Conservation (phyloP, 2,797 vertebrate species). For the Danio aesculapii region DNA sequence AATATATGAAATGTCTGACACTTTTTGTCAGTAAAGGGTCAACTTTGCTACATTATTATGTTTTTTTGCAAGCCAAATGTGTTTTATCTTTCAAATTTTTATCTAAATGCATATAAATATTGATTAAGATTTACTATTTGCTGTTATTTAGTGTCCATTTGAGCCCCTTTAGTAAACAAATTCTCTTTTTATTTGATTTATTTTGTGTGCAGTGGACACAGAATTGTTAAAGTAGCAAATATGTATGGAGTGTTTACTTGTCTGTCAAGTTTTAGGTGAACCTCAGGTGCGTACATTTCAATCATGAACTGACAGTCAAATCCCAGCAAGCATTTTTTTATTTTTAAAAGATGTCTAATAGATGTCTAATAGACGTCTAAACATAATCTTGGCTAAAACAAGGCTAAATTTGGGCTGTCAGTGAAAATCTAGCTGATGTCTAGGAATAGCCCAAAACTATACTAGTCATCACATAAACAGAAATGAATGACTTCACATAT, state of each 20-base stretch:
- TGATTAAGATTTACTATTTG: neutral
- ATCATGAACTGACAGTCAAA: neutral
- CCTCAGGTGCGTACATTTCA: slow-evolving; percentile 18
- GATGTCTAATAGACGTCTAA: no score
- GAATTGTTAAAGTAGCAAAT: neutral
- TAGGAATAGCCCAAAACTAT: no score
- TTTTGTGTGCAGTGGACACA: neutral
- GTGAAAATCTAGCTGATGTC: no score
- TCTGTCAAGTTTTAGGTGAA: slow-evolving; percentile 10
- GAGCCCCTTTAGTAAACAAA: neutral
- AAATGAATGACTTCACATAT: no score
- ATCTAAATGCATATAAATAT: neutral
- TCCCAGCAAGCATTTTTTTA: no score
- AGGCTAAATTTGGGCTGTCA: no score
- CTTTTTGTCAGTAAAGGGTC: slow-evolving; percentile 1
- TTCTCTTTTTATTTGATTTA: neutral
- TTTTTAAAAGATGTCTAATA: no score
- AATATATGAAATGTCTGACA: neutral
- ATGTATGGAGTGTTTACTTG: neutral
- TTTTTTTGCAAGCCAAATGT: slow-evolving; percentile 31
- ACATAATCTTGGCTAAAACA: no score
- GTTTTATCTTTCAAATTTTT: slow-evolving; percentile 20
- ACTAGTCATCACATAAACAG: no score
- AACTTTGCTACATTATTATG: slow-evolving; percentile 39
- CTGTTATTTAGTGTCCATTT: neutral